A percentile compares a stretch with the other conserved stretches of the same genome.
phyloP scores from a whole-genome alignment of 2,888 invertebrate genomes.

The Ditylenchus weischeri region DNA sequence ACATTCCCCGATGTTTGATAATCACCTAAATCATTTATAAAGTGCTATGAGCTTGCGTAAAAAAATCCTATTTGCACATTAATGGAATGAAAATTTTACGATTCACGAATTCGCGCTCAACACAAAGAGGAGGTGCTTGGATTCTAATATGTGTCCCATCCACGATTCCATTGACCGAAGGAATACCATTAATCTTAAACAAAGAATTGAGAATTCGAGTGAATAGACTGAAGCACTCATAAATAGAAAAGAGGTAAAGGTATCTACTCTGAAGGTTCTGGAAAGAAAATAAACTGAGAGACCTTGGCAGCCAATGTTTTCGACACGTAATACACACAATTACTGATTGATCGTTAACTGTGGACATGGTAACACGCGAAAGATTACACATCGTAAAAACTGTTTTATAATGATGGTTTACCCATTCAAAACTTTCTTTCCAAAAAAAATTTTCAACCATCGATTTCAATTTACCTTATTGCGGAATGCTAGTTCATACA shows the following conservation, averaged over 20 bases:
- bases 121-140: neutral
- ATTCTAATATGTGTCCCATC: slow-evolving; percentile 1
- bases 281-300: neutral
- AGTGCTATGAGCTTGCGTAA: neutral
- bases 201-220: no score
- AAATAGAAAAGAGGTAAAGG: neutral
- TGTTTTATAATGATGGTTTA: no score
- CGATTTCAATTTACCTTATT: no score
- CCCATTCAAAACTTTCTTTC: no score
- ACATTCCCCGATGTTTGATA: neutral
- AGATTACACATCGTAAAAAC: no score
- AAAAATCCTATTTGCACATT: neutral
- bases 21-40: neutral
- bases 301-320: neutral
- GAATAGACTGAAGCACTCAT: no score
- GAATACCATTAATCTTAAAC: neutral
- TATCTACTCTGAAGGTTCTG: neutral
- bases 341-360: neutral
- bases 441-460: no score
- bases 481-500: no score
- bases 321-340: neutral
- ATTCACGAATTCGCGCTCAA: neutral
- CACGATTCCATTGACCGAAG: neutral
- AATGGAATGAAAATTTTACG: neutral
- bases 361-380: no score